Conservation (phyloP, 35 echinoderm and acorn worm species). For the Apostichopus japonicus region DNA sequence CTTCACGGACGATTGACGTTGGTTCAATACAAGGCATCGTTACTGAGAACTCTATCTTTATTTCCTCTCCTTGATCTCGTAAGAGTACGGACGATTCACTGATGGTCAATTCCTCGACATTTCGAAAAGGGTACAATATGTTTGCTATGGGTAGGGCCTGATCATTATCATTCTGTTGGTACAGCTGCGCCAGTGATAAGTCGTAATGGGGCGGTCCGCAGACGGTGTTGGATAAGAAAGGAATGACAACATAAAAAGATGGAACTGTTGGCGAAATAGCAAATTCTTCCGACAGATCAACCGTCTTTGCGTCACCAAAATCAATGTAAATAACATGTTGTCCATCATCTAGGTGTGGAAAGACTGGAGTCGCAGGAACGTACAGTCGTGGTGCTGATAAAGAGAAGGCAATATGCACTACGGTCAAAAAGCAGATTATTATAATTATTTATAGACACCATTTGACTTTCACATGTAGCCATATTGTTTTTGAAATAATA, state of each 20-base stretch:
- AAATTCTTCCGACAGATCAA: not conserved
- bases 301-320: not conserved
- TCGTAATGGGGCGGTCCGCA: not conserved
- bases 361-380: not conserved
- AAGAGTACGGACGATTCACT: not conserved
- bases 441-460: no score
- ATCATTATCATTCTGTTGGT: not conserved
- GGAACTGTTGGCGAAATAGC: not conserved
- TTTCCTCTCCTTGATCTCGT: not conserved
- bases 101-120: not conserved
- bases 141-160: not conserved
- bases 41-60: not conserved
- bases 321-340: not conserved
- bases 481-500: no score
- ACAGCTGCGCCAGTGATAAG: not conserved
- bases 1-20: not conserved
- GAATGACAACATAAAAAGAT: not conserved
- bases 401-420: not conserved
- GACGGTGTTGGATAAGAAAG: not conserved
- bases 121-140: not conserved
- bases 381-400: not conserved
- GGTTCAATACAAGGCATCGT: not conserved
- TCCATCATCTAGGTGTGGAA: not conserved
- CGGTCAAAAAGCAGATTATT: no score
- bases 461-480: no score